Base-by-base conservation (phyloP, 2,113 vertebrate species). In the Microcebus jonahi region DNA sequence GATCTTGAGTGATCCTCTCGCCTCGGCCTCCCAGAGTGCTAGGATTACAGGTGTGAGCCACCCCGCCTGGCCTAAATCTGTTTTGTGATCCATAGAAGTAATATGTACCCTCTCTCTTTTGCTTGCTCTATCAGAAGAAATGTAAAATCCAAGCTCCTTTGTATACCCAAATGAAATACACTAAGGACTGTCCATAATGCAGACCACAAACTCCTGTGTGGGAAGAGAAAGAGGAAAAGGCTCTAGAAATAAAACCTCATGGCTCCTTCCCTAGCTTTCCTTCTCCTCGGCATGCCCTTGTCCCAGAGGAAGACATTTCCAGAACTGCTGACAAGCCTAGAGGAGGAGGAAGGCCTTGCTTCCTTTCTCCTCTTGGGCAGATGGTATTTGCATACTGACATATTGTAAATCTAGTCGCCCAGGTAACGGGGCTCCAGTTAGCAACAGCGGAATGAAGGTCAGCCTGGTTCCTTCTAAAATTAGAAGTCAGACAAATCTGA, bases 371-470 rank as follows among this genome's bases (percentile, higher is more conserved):
- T 97, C 95, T 50, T 96, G 94, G 95, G 96, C 98, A 98, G 98
- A 98, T 98, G 98, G 98, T 97, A 98, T 98, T 98, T 98, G 98
- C 97, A 97, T 96, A 13, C 88, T 97, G 97, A 97, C 96, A 98
- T 97, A 98, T 95, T 97, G 96, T 96, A 97, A 97, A 96, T 98
- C 98, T 88, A 98, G 97, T 98, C 97, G 97, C n/a, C 97, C 95
- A 96, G 98, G 97, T 97, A 98, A 98, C 97, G 92, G 90, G 86
- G 67, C 91, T 97, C 96, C 95, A 92, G 95, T 96, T 95, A 98
- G 91, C 97, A 98, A 97, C 97, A 94, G 97, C 77, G 45, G 90
- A 97, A 96, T n/a, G 94, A 97, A 94, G 96, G 94, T 96, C 97
- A 98, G 85, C 79, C 73, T 90, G 70, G 97, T 95, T 92, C 96